These are phyloP conservation scores for Acleris cristana DNA, from an alignment of 2,888 invertebrate species.

Conservation along the genomic window DNA sequence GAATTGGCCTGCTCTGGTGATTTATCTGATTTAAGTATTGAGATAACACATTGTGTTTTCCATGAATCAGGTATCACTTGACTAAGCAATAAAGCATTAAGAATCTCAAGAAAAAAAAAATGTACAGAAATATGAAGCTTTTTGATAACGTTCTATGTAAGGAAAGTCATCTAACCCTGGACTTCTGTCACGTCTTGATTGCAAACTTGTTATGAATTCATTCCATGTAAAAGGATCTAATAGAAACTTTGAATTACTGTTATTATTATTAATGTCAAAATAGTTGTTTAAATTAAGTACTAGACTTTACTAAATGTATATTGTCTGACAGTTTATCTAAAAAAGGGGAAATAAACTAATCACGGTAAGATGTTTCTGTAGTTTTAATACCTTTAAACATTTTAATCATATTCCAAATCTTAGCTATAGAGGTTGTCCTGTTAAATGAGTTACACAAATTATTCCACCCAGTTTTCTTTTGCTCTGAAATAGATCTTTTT, in stretches of 20 bases:
- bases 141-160: no score
- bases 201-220: neutral
- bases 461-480: conserved; percentile 2
- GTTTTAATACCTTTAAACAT: neutral
- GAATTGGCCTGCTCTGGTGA: neutral
- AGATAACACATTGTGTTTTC: conserved; percentile 7
- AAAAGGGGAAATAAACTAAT: neutral
- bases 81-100: neutral
- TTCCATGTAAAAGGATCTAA: neutral
- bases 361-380: neutral
- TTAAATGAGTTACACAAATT: neutral
- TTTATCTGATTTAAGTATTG: conserved; percentile 4
- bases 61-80: neutral
- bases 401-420: conserved; percentile 4
- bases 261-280: no score
- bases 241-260: neutral
- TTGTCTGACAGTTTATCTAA: neutral
- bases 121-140: neutral
- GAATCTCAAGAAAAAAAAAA: neutral
- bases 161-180: neutral
- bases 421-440: neutral
- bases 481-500: neutral
- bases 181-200: neutral
- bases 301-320: neutral
- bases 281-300: no score